Base-by-base conservation (phyloP, 2,113 vertebrate species). In the Laticauda laticaudata region DNA sequence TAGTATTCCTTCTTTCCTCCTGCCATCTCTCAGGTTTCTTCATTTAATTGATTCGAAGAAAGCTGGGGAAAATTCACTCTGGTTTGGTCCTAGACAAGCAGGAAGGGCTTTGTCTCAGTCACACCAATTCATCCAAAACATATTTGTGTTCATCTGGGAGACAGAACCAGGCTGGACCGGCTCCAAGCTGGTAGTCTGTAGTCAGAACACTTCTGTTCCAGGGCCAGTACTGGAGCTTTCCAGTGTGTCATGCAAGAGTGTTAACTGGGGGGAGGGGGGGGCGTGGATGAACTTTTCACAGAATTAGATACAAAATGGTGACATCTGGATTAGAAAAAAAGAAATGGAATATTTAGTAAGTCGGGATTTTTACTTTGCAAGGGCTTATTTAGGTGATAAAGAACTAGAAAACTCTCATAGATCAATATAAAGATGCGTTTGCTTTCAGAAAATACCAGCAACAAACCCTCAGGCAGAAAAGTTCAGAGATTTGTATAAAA, bases 51-150 rank as follows among this genome's bases (percentile, higher is more conserved):
- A 18, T 59, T 64, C 23, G 12, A 85, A 89, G 2, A 90, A 92
- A 24, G 54, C 12, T 20, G 59, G 45, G 89, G 18, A n/a, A 61
- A 48, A 57, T 5, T 90, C 21, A 75, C 94, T 94, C 85, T 64
- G 89, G 96, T 96, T 96, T 95, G 92, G 94, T 94, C 93, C 94
- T 94, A 96, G 96, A 96, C 96, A 96, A 97, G 92, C 89, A 86
- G 88, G 59, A 59, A 94, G 12, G 3, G 92, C 95, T 90, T 93
- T 88, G 90, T 48, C 61, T 34, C 9, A 1, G 59, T 88, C 95
- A 93, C 95, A 93, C 95, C 94, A 94, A 94, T 96, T 94, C 94
- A 94, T 90, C 88, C 54, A 90, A 0, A 86, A 94, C 92, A 93
- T 39, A 9, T 45, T 51, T 75, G 94, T 94, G 92, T 59, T 0